These are phyloP conservation scores for Chlamydotis undulata DNA, from an alignment of 2,113 vertebrate genomes.

Conservation along the genomic window DNA sequence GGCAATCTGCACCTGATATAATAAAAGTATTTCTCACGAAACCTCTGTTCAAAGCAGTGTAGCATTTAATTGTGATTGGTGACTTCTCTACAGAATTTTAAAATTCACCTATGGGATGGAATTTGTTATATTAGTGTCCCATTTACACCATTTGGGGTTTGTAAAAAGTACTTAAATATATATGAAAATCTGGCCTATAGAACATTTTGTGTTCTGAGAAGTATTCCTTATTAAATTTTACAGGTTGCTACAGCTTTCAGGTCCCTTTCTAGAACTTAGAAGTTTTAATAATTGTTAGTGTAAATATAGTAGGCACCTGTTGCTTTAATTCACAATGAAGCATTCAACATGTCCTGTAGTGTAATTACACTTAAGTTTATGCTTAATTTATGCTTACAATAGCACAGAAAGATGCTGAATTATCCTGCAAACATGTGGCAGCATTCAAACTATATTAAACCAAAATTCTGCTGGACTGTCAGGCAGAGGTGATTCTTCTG, in stretches of 20 bases:
- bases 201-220: neutral
- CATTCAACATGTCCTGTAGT: neutral
- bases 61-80: neutral
- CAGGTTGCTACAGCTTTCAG: neutral
- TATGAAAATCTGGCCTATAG: neutral
- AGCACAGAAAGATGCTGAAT: slow-evolving; percentile 4
- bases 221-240: neutral
- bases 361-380: neutral
- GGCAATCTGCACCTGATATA: slow-evolving; percentile 44
- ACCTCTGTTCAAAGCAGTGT: neutral
- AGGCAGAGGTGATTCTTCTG: neutral
- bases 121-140: neutral
- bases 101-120: neutral
- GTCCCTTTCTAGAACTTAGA: neutral
- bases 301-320: neutral
- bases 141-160: neutral
- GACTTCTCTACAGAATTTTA: slow-evolving; percentile 1
- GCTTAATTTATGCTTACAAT: neutral
- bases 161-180: neutral
- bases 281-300: neutral
- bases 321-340: slow-evolving; percentile 1
- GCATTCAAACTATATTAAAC: neutral
- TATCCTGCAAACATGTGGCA: neutral
- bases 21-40: slow-evolving; percentile 29
- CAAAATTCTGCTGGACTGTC: neutral